Evolutionary conservation across 2,888 invertebrate species (phyloP), one percentile per base, ranked within the genome.

Genomic region (Platycheirus albimanus): DNA sequence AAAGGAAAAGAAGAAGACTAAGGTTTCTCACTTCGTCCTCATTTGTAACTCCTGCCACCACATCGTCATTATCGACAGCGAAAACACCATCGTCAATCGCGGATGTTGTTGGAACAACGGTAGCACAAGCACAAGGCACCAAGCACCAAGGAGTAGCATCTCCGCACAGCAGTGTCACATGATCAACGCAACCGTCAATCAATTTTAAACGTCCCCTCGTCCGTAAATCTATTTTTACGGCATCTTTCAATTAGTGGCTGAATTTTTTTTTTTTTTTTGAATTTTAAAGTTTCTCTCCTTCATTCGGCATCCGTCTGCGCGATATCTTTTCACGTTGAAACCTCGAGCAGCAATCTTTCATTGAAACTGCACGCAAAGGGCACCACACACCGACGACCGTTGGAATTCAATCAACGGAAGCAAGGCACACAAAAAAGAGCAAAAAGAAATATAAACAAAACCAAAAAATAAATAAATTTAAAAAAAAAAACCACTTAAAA

Each of bases 241-340:
- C 80, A 80, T 80, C 76, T 80, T 80, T 80, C 80, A 80, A 80
- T 80, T 80, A 80, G 80, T 56, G 76, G 28, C 45, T 58, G 36
- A 43, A 64, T 54, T 54, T 54, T 24, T 24, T 52, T 52, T n/a
- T 10, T 61, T 45, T 33, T 33, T 15, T 45, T 17, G n/a, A 7
- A 11, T 61, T 15, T 15, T 19, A 15, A 61, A 49, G 20, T 20
- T 24, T 33, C 38, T 33, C 38, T 43, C n/a, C 63, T 30, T 8
- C 43, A 8, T 5, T 19, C 28, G 19, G 33, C 24, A 24, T 33
- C 8, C 30, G 30, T 33, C 8, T 8, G 5, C 8, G 30, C 8
- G 5, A n/a, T n/a, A n/a, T n/a, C n/a, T n/a, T n/a, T n/a, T n/a
- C n/a, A n/a, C 8, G 30, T 33, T 33, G 3, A 33, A 33, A 33